Base-by-base conservation (phyloP, 92 coral and sea anemone species). In the Pocillopora grandis region DNA sequence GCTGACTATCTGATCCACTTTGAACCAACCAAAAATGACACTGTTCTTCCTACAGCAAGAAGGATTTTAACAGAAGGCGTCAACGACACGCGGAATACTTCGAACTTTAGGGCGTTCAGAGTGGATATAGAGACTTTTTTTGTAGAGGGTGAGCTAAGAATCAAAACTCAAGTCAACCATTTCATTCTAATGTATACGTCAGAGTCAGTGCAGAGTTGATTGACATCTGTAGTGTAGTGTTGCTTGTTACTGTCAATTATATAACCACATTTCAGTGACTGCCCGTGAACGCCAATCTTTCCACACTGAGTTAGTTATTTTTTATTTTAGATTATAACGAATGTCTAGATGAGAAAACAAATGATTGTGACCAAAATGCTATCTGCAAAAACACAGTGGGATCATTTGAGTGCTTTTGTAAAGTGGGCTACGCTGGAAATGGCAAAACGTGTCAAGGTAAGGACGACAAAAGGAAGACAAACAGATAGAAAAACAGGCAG, bases 331-430 rank as follows among this genome's bases (percentile, higher is more conserved):
- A 84, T 61, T 82, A 42, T 12, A 69, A 84, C 61, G 88, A 84
- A 60, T 90, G 93, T 55, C 52, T 60, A 67, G 81, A 77, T 67
- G 33, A 65, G 60, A 66, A 33, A 49, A 73, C 60, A 3, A 15
- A 86, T 78, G 85, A 87, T 66, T 87, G 90, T 72, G 84, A 90
- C 70, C 21, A 62, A 20, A 87, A 90, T 64, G 93, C 85, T 20
- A 82, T 71, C 7, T 90, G 93, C 66, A 77, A 80, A 58, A 90
- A 90, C 69, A 90, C 90, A 31, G 70, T 87, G 36, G 93, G 93
- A 12, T 78, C 85, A 35, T 90, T 86, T 72, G 42, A 78, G 48
- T 90, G 93, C 63, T 49, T 17, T 35, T 90, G 93, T 76, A 71
- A 77, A 33, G 14, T 23, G 42, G 93, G 93, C 14, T 90, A 61